Conservation (phyloP, 2,888 invertebrate species). For the Oligia latruncula region DNA sequence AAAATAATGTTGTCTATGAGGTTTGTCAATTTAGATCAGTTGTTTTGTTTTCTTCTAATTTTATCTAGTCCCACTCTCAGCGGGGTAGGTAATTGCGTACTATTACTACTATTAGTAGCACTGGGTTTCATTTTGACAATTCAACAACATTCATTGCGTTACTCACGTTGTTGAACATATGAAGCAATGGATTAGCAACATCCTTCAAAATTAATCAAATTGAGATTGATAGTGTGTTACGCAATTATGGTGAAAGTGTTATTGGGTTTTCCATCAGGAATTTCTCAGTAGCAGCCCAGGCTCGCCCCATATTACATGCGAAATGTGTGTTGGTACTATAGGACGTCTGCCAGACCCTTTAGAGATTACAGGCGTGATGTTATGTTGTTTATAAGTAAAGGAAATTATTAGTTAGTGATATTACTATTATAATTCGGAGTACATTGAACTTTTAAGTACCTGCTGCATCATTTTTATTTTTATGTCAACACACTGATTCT, state of each 20-base stretch:
- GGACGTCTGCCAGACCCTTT: background rate
- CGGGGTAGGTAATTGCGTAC: too few relatives aligned
- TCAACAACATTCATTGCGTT: too few relatives aligned
- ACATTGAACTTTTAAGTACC: background rate
- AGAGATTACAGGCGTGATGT: background rate
- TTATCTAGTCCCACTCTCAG: too few relatives aligned
- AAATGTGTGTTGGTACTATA: background rate
- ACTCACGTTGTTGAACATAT: too few relatives aligned
- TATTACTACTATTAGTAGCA: too few relatives aligned
- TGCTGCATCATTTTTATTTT: background rate
- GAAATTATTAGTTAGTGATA: background rate
- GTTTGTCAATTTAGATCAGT: constrained; percentile 12
- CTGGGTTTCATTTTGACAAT: too few relatives aligned
- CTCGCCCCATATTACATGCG: background rate
- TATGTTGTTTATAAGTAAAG: background rate
- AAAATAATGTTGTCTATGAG: background rate
- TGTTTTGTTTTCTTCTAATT: background rate
- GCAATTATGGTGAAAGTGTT: too few relatives aligned
- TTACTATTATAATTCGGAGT: background rate
- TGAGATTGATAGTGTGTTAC: too few relatives aligned
- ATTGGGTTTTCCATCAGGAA: too few relatives aligned
- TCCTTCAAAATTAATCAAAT: too few relatives aligned
- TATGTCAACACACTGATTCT: background rate
- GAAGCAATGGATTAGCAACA: too few relatives aligned
- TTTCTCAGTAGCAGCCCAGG: background rate